Percentiles rank a stretch among this genome's conserved stretches.
Evolutionary conservation across 2,888 invertebrate species (phyloP).

Genomic region (Eilema griseolum): DNA sequence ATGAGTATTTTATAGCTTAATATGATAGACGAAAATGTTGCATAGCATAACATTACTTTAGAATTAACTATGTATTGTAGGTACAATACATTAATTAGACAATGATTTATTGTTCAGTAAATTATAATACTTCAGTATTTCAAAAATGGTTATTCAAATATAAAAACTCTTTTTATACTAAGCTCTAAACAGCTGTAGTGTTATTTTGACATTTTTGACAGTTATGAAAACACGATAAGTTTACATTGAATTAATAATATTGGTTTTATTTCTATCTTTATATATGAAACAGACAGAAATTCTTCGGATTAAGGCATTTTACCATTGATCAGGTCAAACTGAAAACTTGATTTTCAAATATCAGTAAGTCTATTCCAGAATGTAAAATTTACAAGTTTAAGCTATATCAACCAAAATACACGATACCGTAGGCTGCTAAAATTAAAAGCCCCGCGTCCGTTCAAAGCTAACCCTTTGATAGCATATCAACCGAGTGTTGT

Average conservation of each 20-base stretch:
- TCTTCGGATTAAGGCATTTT: background rate
- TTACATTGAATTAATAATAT: slow-evolving; percentile 14
- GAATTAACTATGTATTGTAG: too few species aligned
- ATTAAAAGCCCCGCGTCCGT: slow-evolving; percentile 62
- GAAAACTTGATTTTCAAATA: background rate
- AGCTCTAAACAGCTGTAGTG: background rate
- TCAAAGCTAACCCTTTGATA: slow-evolving; percentile 67
- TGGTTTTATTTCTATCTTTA: background rate
- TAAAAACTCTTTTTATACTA: background rate
- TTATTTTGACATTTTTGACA: slow-evolving; percentile 17
- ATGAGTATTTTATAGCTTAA: too few species aligned
- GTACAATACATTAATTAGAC: too few species aligned
- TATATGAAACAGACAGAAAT: background rate
- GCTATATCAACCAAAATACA: slow-evolving; percentile 21
- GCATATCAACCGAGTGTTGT: slow-evolving; percentile 78
- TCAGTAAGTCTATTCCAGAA: background rate
- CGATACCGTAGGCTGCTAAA: slow-evolving; percentile 44
- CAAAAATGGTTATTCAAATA: background rate
- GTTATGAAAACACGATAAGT: slow-evolving; percentile 1
- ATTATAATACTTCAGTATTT: background rate
- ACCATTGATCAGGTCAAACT: background rate
- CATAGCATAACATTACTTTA: too few species aligned
- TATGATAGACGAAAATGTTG: too few species aligned
- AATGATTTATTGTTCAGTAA: background rate
- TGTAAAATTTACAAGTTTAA: background rate